phyloP scores from a whole-genome alignment of 2,888 invertebrate species.

The Synanthedon myopaeformis region DNA sequence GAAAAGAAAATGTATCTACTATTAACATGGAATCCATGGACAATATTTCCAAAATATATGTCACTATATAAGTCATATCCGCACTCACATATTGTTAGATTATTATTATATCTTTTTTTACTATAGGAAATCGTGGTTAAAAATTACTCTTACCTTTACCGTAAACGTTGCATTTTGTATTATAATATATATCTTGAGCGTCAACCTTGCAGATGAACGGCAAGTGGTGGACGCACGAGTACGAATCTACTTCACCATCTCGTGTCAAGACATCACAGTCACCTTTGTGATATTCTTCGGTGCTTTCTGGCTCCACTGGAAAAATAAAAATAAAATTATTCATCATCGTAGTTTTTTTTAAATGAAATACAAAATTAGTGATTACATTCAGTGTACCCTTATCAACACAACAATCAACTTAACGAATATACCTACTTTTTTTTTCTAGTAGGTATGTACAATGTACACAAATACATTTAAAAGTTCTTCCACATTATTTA shows the following conservation, averaged over 20 bases:
- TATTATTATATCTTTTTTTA: too few species aligned
- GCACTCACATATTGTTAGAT: too few species aligned
- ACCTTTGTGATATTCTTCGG: background rate
- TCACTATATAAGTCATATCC: too few species aligned
- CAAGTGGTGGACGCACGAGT: conserved; percentile 12
- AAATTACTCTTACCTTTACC: conserved; percentile 20
- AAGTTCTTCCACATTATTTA: too few species aligned
- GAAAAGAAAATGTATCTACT: too few species aligned
- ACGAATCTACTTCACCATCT: conserved; percentile 17
- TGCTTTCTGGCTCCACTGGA: background rate
- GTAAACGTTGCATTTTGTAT: conserved; percentile 27
- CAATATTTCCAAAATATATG: too few species aligned
- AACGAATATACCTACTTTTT: background rate
- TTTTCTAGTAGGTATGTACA: too few species aligned
- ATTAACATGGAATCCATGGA: too few species aligned
- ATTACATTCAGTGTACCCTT: background rate
- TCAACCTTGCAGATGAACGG: conserved; percentile 48
- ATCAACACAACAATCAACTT: background rate
- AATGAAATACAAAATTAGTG: too few species aligned
- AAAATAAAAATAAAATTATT: background rate
- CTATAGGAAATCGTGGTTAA: background rate
- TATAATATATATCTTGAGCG: conserved; percentile 24
- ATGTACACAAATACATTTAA: too few species aligned
- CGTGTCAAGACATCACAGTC: conserved; percentile 26
- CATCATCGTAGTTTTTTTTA: background rate